These are phyloP conservation scores for Tragelaphus buxtoni DNA, from an alignment of 2,113 vertebrate genomes.

Conservation along the genomic window DNA sequence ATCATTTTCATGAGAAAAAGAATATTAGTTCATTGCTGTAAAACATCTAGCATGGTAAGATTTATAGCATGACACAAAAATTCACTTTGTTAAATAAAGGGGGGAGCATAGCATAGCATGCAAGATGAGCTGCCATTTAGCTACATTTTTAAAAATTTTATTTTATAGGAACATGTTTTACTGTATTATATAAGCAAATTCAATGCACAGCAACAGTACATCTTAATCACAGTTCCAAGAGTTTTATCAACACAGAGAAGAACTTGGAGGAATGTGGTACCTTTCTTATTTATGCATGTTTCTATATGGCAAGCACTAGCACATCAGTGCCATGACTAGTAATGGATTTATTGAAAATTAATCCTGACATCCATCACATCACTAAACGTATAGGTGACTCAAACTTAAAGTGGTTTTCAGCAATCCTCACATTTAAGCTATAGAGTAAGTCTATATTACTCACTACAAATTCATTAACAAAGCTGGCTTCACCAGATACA, in stretches of 20 bases:
- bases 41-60: neutral
- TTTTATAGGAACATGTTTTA: neutral
- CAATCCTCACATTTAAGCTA: neutral
- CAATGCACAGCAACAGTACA: neutral
- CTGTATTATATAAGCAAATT: neutral
- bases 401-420: neutral
- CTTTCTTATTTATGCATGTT: neutral
- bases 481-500: neutral
- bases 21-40: slow-evolving; percentile 4
- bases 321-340: neutral
- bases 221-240: neutral
- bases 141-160: neutral
- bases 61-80: neutral
- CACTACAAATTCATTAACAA: neutral
- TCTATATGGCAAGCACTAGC: neutral
- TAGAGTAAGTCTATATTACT: neutral
- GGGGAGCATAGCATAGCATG: neutral
- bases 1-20: slow-evolving; percentile 39
- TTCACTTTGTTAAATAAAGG: neutral
- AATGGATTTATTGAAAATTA: slow-evolving; percentile 10
- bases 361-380: neutral
- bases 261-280: neutral
- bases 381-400: neutral
- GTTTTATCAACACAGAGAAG: neutral
- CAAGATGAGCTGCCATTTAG: neutral